Percentiles rank a stretch among this genome's conserved stretches.
phyloP scores from a whole-genome alignment of 2,113 vertebrate species.

The Anguilla rostrata region DNA sequence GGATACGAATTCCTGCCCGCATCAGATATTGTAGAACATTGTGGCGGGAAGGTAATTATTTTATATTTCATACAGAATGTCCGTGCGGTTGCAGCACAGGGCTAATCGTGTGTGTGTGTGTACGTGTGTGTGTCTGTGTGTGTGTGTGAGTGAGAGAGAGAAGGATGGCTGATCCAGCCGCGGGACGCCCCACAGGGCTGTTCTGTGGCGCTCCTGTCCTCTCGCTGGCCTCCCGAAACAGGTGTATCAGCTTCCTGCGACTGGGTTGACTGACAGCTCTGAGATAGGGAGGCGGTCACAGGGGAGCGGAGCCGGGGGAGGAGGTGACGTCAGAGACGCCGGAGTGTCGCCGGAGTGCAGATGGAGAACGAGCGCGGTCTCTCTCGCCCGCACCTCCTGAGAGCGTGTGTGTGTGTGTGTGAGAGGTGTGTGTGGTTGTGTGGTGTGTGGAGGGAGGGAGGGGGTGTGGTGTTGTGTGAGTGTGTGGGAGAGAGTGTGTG shows the following conservation, averaged over 20 bases:
- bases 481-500: slow-evolving; percentile 7
- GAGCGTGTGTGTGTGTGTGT: background rate
- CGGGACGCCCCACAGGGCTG: background rate
- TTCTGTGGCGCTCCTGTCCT: background rate
- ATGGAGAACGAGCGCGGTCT: background rate
- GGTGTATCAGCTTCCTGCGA: background rate
- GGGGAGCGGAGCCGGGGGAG: background rate
- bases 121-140: no score
- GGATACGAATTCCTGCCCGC: no score
- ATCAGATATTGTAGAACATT: no score
- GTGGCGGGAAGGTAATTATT: no score
- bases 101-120: no score
- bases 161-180: no score
- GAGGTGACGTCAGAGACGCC: background rate
- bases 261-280: background rate
- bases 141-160: no score
- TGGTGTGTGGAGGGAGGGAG: background rate
- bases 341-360: background rate
- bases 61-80: no score
- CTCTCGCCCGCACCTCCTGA: background rate
- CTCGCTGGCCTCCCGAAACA: background rate
- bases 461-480: no score
- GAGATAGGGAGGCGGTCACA: background rate
- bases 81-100: no score
- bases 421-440: background rate